Base-by-base conservation (phyloP, 2,797 vertebrate genomes). In the Potorous gilbertii region DNA sequence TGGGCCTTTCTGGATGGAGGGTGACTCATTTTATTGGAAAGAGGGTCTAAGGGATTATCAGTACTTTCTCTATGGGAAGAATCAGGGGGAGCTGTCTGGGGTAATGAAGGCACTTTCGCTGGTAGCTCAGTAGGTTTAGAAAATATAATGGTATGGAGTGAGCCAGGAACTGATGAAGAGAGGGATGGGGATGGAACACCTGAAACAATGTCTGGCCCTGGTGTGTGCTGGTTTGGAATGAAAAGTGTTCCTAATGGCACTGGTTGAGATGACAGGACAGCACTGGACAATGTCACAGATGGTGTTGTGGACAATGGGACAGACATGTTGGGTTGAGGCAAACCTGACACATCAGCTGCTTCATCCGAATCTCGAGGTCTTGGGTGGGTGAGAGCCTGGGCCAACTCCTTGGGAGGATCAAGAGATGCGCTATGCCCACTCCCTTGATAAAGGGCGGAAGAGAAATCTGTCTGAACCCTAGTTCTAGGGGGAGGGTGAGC, bases 291-390 rank as follows among this genome's bases (percentile, higher is more conserved):
- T 87, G 94, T 97, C 97, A 95, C 97, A 94, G 97, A 95, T 31
- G 96, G 97, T 94, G 93, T 95, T 90, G 66, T 92, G 96, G 97
- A 96, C 95, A 97, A 96, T 56, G 97, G 66, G 94, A 97, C 97
- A 94, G 96, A 96, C 98, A 97, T 98, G 98, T 98, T 98, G 97
- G 97, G 98, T 94, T 96, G 98, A 98, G 97, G 98, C 99, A 99
- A 99, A 99, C 99, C 99, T 99, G 99, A 99, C 98, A 97, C 96
- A 90, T 98, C 95, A 95, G 98, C 98, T 91, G 98, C 98, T 98
- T 98, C 99, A 90, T 97, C 97, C 97, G 93, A 96, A 92, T 98
- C 97, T 93, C 96, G 98, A 97, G 98, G 92, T 46, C 98, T 98
- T 0, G 98, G 98, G 90, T 98, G 98, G 96, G 98, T 98, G 55